Percentiles rank a stretch among this genome's conserved stretches.
These are phyloP conservation scores for Brachionus plicatilis DNA, from an alignment of 1,140 invertebrate species.

Conservation along the genomic window DNA sequence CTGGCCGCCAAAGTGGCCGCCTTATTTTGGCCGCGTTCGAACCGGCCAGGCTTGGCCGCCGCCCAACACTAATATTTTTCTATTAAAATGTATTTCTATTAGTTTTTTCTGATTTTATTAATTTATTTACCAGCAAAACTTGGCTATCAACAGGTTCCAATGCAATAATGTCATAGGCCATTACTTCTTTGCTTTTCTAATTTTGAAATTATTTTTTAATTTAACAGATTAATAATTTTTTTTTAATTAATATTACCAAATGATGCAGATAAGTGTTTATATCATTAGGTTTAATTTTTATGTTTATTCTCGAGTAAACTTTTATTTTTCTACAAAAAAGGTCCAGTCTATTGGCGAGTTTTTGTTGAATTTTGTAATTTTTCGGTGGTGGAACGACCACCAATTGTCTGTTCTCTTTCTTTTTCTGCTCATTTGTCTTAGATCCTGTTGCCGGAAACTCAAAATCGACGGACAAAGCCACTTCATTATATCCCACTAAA, in stretches of 20 bases:
- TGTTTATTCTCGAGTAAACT: not conserved
- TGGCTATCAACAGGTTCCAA: constrained; percentile 32
- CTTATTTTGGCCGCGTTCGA: no score
- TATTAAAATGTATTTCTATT: not conserved
- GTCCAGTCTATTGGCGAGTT: not conserved
- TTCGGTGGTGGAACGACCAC: not conserved
- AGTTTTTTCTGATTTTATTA: not conserved
- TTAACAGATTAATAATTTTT: not conserved
- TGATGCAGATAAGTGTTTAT: constrained; percentile 31
- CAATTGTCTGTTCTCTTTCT: not conserved
- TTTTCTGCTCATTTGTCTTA: not conserved
- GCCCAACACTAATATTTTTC: no score
- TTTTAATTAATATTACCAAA: not conserved
- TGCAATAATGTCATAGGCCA: not conserved
- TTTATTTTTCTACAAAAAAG: not conserved
- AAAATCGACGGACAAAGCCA: constrained; percentile 28
- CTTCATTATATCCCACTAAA: constrained; percentile 30
- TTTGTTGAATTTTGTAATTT: not conserved
- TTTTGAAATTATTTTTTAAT: not conserved
- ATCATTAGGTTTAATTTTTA: constrained; percentile 32
- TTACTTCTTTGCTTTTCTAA: constrained; percentile 28
- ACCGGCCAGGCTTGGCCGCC: no score
- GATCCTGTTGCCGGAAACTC: not conserved
- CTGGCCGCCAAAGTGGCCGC: no score
- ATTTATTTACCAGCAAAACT: constrained; percentile 1